Evolutionary conservation across 2,797 vertebrate species (phyloP), one percentile per base, ranked within the genome.

Genomic region (Leptoclinus maculatus): DNA sequence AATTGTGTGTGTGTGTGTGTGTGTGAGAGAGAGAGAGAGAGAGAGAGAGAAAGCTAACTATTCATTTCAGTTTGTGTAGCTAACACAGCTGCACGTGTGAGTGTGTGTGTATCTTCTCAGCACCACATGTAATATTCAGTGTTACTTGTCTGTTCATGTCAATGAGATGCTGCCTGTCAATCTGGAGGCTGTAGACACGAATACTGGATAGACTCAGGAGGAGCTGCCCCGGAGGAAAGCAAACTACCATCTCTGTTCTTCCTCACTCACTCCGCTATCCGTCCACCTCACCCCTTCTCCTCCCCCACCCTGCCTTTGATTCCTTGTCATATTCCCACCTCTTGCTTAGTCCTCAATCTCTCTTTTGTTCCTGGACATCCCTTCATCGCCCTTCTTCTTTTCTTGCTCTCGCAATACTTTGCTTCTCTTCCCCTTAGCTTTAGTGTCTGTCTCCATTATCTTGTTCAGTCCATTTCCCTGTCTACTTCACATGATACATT

Each of bases 121-220:
- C 19, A 49, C 13, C 53, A 39, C 72, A 89, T 89, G 78, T 82
- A 82, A 86, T 83, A 86, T 89, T 87, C 71, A 86, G 58, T 47
- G 66, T 68, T 72, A 63, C 71, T 51, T 64, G 39, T 83, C 53
- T 76, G 56, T 64, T 88, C 43, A 66, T 76, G 80, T 76, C 73
- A 74, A 86, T 75, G 78, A 79, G 79, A 80, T 69, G 73, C 78
- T 65, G 72, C 65, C 78, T 72, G 82, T 71, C 85, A 83, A 34
- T 78, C 78, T 66, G 3, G 43, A 69, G 53, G 43, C 57, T 85
- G 73, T 16, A 75, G 65, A 82, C 59, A 79, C 3, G 14, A 81
- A 83, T 78, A 4, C 27, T 75, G 83, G 56, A 79, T 41, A 16
- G 29, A 76, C 57, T 70, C 59, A 11, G 62, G 53, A 27, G 51